Evolutionary conservation across 2,113 vertebrate species (phyloP), one percentile per base, ranked within the genome.

Genomic region (Chitala chitala): DNA sequence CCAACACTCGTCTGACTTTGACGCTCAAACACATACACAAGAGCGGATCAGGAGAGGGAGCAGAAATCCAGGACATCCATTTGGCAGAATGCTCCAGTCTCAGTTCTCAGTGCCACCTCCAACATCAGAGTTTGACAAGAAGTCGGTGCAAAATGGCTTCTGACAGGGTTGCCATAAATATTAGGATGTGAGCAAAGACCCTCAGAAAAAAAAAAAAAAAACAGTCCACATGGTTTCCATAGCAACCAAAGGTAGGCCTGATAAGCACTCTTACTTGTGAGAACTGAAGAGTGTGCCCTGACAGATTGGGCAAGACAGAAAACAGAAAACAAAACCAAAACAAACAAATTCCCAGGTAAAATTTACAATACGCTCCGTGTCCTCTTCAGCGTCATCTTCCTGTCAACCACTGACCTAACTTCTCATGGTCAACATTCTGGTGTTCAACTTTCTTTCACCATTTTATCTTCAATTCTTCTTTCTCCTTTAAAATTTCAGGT

Each of bases 171-270:
- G 78, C 75, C 79, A 75, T 75, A 81, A 79, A 86, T 82, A 87
- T 88, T 85, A 82, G 80, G 79, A 82, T 73, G 51, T 77, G 72
- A 72, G 38, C 26, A 40, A 71, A 78, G 53, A 75, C 71, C 69
- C 69, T 76, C 75, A 74, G 77, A 77, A 81, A 72, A 36, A 36
- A 51, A 51, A 51, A 56, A 59, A 59, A 33, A 59, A 59, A 59
- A 24, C 78, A 74, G 76, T 69, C 73, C 63, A 48, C 78, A 76
- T 71, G 73, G 88, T 91, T 87, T 82, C 89, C 84, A 89, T 90
- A 82, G 88, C 86, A 89, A 91, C 89, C 78, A 65, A 70, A 22
- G 24, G 81, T 77, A 84, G 84, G 87, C 84, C 81, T 82, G 86
- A 88, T 89, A 86, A 85, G 85, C 80, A 77, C 78, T 84, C 79